Conservation (phyloP, 2,888 invertebrate genomes). For the Zhuqinia jingwanae region DNA sequence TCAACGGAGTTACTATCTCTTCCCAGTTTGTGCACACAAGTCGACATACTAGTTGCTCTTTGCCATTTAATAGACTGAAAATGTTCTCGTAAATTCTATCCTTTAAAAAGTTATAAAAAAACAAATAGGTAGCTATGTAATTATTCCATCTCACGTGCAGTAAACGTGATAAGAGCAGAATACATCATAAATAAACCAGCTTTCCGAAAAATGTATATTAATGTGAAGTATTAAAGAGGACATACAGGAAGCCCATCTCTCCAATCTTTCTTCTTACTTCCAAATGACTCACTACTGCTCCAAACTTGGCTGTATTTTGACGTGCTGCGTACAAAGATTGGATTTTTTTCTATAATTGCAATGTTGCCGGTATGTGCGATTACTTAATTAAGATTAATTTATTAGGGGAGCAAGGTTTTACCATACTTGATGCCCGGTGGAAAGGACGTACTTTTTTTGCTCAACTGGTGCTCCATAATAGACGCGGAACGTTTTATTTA, state of each 20-base stretch:
- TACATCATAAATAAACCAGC: background rate
- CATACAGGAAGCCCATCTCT: constrained; percentile 67
- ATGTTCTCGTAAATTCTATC: constrained; percentile 71
- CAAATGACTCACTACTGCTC: background rate
- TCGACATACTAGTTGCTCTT: constrained; percentile 64
- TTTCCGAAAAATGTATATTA: background rate
- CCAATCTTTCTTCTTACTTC: constrained; percentile 37
- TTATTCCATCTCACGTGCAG: background rate
- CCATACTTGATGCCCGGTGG: constrained; percentile 48
- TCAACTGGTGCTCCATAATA: constrained; percentile 3
- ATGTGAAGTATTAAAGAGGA: constrained; percentile 1
- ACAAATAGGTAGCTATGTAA: background rate
- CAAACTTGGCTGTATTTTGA: background rate
- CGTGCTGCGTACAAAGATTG: background rate
- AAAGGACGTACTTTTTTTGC: background rate
- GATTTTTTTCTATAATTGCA: no score
- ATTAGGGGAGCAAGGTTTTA: constrained; percentile 30
- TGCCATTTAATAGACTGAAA: constrained; percentile 60
- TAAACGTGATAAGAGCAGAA: background rate
- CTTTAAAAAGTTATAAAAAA: constrained; percentile 48
- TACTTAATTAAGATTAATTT: no score
- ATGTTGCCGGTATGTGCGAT: no score
- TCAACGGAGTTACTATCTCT: constrained; percentile 31
- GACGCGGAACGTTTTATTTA: background rate
- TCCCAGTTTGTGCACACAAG: constrained; percentile 70